Conservation (phyloP, 2,888 invertebrate genomes). For the Trichogramma evanescens region DNA sequence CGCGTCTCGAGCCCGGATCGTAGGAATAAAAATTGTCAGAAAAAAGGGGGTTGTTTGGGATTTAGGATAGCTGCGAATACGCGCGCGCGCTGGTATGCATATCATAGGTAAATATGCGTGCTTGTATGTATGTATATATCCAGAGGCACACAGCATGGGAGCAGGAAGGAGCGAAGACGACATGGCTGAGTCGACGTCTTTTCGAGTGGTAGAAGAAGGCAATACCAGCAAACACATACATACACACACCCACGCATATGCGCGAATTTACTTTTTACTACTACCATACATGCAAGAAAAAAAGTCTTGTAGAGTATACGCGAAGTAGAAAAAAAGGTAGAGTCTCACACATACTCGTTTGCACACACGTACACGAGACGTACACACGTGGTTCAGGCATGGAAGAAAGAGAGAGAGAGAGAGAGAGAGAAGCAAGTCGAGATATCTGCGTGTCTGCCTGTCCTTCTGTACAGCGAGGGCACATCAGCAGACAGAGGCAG, state of each 20-base stretch:
- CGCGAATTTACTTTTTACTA: background rate
- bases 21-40: constrained; percentile 22
- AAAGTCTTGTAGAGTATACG: too few relatives aligned
- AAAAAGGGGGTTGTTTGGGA: constrained; percentile 19
- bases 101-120: constrained; percentile 16
- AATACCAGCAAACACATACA: constrained; percentile 7
- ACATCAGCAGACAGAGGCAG: constrained; percentile 34
- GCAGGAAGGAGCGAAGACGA: constrained; percentile 32
- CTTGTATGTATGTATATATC: background rate
- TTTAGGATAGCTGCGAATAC: constrained; percentile 24
- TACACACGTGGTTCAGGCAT: too few relatives aligned
- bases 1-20: constrained; percentile 7
- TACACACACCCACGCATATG: background rate
- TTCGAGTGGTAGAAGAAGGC: constrained; percentile 28
- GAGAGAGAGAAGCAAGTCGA: constrained; percentile 25
- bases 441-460: constrained; percentile 31
- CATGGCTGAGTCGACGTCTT: constrained; percentile 42
- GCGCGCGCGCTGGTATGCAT: background rate
- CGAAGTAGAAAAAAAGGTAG: too few relatives aligned
- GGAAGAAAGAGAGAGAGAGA: constrained; percentile 10
- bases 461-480: constrained; percentile 34
- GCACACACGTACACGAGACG: too few relatives aligned
- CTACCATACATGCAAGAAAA: too few relatives aligned
- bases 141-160: constrained; percentile 15
- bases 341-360: too few relatives aligned